Evolutionary conservation across 2,113 vertebrate genomes (phyloP), one percentile per base, ranked within the genome.

Genomic region (Ivindomyrus marchei): DNA sequence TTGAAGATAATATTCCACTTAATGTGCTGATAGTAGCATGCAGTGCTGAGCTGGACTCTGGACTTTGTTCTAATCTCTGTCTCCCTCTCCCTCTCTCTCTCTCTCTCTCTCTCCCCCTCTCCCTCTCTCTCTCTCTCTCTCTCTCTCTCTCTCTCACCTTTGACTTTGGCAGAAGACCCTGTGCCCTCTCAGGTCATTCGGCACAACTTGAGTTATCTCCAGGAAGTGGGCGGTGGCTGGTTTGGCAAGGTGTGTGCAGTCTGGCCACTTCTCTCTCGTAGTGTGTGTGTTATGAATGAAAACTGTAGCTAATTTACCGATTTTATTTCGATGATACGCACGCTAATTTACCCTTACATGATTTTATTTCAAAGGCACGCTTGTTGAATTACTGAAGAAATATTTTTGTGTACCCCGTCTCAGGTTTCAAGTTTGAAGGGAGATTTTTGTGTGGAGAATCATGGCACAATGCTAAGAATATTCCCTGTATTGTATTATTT

Each of bases 221-320:
- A 99, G 93, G 98, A 99, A 95, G 98, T 99, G 89, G 98, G 98
- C 92, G 97, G 94, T 90, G 98, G 98, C 92, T 99, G 97, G 97
- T 99, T 99, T 96, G 98, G 98, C 92, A 99, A 99, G 98, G 98
- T 99, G 93, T 90, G 91, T 27, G 0, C 53, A 27, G 7, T 31
- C 50, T 66, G 47, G n/a, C 45, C 27, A 0, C 31, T 19, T 19
- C 17, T 17, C 74, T 31, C 74, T 11, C 5, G 13, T 77, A 36
- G 4, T 39, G 36, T 19, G 4, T 39, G 62, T 70, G n/a, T 31
- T 3, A 62, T 62, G 24, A 62, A 62, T 62, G 24, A 7, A 62
- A 9, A 62, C 56, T 9, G 8, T n/a, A n/a, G 56, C 24, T 62
- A 2, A 62, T 3, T n/a, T n/a, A 9, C 56, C 2, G 21, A 62